phyloP scores from a whole-genome alignment of 2,888 invertebrate genomes.

The Amphimallon solstitiale region DNA sequence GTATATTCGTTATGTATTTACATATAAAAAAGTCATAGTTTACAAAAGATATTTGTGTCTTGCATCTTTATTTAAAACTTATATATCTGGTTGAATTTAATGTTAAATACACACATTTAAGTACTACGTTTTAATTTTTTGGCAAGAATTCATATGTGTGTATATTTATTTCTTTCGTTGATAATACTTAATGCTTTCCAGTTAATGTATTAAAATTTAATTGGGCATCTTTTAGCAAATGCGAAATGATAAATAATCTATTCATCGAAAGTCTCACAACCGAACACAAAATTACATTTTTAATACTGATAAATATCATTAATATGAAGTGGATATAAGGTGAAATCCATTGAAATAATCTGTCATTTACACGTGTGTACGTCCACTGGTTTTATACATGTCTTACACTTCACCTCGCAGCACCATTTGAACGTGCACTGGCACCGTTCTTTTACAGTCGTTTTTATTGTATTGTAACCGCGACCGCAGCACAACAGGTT shows the following conservation, averaged over 20 bases:
- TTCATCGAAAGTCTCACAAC: constrained; percentile 28
- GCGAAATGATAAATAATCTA: constrained; percentile 6
- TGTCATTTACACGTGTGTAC: constrained; percentile 89
- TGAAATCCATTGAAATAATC: constrained; percentile 15
- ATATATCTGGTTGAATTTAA: too few relatives aligned
- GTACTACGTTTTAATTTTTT: too few relatives aligned
- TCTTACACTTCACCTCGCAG: constrained; percentile 92
- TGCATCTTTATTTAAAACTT: too few relatives aligned
- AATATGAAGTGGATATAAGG: constrained; percentile 13
- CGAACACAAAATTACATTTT: constrained; percentile 30
- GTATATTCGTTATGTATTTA: too few relatives aligned
- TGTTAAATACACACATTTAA: too few relatives aligned
- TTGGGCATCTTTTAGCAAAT: constrained; percentile 6
- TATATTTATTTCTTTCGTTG: background rate
- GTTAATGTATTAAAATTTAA: constrained; percentile 1
- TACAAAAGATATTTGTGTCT: too few relatives aligned
- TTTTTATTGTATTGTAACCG: constrained; percentile 88
- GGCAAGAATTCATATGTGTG: too few relatives aligned
- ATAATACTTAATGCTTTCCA: background rate
- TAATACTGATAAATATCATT: constrained; percentile 31
- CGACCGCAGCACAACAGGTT: constrained; percentile 91
- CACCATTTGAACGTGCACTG: constrained; percentile 97
- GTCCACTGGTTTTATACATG: constrained; percentile 81
- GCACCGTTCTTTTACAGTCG: constrained; percentile 81
- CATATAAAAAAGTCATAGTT: too few relatives aligned